Evolutionary conservation across 2,113 vertebrate genomes (phyloP).

Genomic region (Chunga burmeisteri): DNA sequence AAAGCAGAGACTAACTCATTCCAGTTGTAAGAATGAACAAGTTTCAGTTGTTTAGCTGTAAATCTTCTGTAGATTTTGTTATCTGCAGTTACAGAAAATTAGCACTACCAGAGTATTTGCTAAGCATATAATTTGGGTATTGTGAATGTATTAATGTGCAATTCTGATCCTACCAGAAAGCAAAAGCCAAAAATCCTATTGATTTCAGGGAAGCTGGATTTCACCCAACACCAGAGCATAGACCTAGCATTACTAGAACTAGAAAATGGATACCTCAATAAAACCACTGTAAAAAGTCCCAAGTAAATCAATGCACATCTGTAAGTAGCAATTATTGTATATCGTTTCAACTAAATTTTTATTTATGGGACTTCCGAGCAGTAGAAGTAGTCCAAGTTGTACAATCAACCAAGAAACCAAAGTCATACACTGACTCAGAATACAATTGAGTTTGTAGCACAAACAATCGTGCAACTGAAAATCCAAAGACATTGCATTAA

Average conservation of each 20-base stretch:
- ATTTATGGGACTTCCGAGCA: neutral
- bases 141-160: neutral
- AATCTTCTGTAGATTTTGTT: neutral
- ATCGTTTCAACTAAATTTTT: neutral
- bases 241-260: constrained; percentile 35
- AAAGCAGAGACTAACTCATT: neutral
- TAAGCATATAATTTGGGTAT: neutral
- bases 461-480: neutral
- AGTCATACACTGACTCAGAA: neutral
- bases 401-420: neutral
- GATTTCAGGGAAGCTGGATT: constrained; percentile 28
- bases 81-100: constrained; percentile 1
- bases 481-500: neutral
- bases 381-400: neutral
- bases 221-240: constrained; percentile 18
- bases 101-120: neutral
- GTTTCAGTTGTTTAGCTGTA: neutral
- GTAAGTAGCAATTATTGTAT: neutral
- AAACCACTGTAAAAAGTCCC: constrained; percentile 44
- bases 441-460: neutral
- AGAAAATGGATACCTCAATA: constrained; percentile 66
- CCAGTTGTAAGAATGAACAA: neutral
- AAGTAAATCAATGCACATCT: constrained; percentile 37
- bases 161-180: neutral
- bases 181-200: constrained; percentile 5